Evolutionary conservation across 1,140 invertebrate genomes (phyloP).

Genomic region (silkworm (Bombyx mori)): ASM3026992v2 NC_085112.1:8185001-8185500

Average conservation of each 20-base stretch:
- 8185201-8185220: conserved; percentile 36
- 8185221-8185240: conserved; percentile 49
- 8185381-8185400: too few relatives aligned
- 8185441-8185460: too few relatives aligned
- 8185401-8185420: too few relatives aligned
- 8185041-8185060: too few relatives aligned
- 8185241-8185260: conserved; percentile 63
- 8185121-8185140: too few relatives aligned
- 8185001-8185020: neutral
- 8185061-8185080: too few relatives aligned
- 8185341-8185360: conserved; percentile 49
- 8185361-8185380: conserved; percentile 7
- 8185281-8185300: conserved; percentile 69
- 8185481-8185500: conserved; percentile 18
- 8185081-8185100: too few relatives aligned
- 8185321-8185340: conserved; percentile 72
- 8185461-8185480: conserved; percentile 21
- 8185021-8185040: neutral
- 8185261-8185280: conserved; percentile 46
- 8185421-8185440: too few relatives aligned
- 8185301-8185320: conserved; percentile 68
- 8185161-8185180: conserved; percentile 4
- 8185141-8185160: too few relatives aligned
- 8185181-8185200: conserved; percentile 1
- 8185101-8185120: too few relatives aligned